Conservation (phyloP, 2,113 vertebrate genomes). For the Chiloscyllium plagiosum region DNA sequence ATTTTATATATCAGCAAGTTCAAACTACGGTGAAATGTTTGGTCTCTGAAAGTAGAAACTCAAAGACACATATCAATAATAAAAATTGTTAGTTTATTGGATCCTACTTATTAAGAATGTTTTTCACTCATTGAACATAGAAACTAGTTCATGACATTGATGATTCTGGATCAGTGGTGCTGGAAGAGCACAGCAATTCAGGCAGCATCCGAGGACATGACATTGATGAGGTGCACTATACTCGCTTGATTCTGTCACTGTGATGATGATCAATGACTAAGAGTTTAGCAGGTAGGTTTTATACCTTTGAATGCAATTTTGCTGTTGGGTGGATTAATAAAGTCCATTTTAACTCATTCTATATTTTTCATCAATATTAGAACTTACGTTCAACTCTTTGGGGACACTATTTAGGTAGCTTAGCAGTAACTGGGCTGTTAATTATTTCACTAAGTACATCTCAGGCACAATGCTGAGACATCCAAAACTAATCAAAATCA, state of each 20-base stretch:
- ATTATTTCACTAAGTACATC: not conserved
- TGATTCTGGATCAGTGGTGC: no score
- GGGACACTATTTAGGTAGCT: not conserved
- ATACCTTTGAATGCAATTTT: not conserved
- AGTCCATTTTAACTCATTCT: not conserved
- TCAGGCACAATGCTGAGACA: not conserved
- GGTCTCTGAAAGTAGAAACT: not conserved
- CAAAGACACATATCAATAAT: not conserved
- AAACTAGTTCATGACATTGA: not conserved
- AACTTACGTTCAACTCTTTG: not conserved
- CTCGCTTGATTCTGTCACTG: not conserved
- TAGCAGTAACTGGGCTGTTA: not conserved
- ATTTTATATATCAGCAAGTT: not conserved
- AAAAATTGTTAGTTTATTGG: not conserved
- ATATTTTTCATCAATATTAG: not conserved
- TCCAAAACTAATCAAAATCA: not conserved
- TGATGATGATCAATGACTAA: not conserved
- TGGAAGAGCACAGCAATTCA: no score
- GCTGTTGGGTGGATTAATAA: not conserved
- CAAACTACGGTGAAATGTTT: not conserved
- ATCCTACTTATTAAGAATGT: not conserved
- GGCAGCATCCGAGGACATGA: no score
- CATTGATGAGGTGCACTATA: not conserved
- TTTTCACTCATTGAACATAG: not conserved
- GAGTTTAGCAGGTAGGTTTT: not conserved